These are phyloP conservation scores for Tragelaphus strepsiceros DNA, from an alignment of 2,113 vertebrate species.

Conservation along the genomic window DNA sequence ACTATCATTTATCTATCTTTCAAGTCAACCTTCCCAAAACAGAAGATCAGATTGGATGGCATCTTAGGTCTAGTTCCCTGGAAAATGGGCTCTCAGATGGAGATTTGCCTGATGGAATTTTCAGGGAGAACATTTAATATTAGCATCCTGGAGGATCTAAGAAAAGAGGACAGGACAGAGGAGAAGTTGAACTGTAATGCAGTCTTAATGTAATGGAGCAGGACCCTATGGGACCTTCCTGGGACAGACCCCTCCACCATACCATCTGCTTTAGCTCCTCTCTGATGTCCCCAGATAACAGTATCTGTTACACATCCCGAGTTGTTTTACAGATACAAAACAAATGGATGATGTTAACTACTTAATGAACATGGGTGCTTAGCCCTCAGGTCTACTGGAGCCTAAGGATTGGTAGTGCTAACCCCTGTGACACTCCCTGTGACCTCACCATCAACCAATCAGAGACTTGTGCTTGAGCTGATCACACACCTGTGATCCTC, in stretches of 20 bases:
- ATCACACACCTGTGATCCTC: neutral
- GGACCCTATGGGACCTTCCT: neutral
- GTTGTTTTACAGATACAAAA: neutral
- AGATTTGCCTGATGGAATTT: neutral
- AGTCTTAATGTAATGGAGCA: neutral
- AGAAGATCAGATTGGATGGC: neutral
- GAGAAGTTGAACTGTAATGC: neutral
- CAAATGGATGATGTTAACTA: neutral
- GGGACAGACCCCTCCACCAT: neutral
- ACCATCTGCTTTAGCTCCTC: neutral
- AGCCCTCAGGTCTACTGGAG: neutral
- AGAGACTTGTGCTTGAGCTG: neutral
- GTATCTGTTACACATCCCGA: neutral
- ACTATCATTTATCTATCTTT: neutral
- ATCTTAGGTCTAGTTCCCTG: neutral
- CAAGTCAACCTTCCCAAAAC: neutral
- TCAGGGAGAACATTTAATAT: neutral
- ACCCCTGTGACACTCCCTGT: neutral
- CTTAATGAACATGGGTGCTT: neutral
- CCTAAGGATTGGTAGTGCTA: neutral
- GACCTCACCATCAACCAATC: neutral
- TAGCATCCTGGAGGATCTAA: neutral
- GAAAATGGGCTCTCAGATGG: neutral
- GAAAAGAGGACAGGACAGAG: no score
- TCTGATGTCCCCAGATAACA: neutral